Percentiles rank a stretch among this genome's conserved stretches.
Evolutionary conservation across 2,113 vertebrate species (phyloP).

Genomic region (Erpornis zantholeuca): DNA sequence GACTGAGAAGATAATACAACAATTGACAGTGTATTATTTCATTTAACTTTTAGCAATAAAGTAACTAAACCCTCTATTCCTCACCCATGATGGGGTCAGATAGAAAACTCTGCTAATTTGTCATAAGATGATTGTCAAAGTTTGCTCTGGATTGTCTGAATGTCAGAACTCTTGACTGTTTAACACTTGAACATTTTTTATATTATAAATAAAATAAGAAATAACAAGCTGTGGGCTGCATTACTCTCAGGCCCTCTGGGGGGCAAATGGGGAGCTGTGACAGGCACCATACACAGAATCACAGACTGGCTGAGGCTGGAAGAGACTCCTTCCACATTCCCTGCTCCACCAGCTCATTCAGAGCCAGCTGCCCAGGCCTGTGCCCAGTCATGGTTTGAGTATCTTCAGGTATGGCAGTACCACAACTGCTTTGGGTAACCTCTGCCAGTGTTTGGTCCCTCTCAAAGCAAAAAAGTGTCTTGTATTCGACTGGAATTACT

Average conservation of each 20-base stretch:
- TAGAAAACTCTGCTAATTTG: constrained; percentile 89
- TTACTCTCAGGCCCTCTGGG: constrained; percentile 27
- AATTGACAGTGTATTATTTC: constrained; percentile 92
- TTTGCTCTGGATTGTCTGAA: constrained; percentile 78
- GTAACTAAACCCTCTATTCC: constrained; percentile 73
- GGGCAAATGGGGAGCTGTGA: neutral
- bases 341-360: neutral
- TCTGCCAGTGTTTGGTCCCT: neutral
- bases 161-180: constrained; percentile 82
- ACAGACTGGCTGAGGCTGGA: neutral
- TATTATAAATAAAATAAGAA: constrained; percentile 83
- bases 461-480: neutral
- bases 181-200: constrained; percentile 86
- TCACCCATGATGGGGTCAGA: constrained; percentile 83
- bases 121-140: constrained; percentile 90
- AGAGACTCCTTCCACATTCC: neutral
- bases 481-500: neutral
- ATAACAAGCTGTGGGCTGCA: constrained; percentile 63
- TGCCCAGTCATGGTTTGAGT: neutral
- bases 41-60: constrained; percentile 99
- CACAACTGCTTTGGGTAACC: neutral
- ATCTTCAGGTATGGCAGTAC: neutral
- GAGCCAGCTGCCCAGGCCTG: neutral
- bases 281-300: neutral
- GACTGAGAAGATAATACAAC: constrained; percentile 88